Evolutionary conservation across 2,797 vertebrate species (phyloP).

Genomic region (Distichodus sexfasciatus): DNA sequence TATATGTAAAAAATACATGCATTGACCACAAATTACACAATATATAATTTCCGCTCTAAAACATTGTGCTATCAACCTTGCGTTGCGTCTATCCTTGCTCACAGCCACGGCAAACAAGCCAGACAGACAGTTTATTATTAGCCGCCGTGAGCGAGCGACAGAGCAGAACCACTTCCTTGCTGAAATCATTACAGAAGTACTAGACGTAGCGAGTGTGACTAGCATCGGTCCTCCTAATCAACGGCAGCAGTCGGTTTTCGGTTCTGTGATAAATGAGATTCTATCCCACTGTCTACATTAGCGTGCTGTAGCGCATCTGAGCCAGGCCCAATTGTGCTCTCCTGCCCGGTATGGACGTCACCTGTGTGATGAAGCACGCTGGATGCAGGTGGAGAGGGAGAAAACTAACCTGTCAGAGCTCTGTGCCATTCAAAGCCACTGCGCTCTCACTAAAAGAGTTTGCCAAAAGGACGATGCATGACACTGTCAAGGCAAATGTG

Average conservation of each 20-base stretch:
- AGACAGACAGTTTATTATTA: background rate
- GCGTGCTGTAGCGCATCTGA: background rate
- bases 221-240: background rate
- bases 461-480: background rate
- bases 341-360: background rate
- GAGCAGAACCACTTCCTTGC: no score
- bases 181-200: background rate
- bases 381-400: background rate
- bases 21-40: no score
- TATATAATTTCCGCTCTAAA: no score
- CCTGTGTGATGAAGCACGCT: background rate
- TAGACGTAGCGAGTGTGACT: background rate
- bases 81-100: background rate
- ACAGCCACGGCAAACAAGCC: background rate
- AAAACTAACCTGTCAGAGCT: slow-evolving; percentile 1
- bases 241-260: background rate
- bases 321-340: background rate
- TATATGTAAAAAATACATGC: no score
- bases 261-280: background rate
- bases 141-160: background rate
- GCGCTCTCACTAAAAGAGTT: background rate
- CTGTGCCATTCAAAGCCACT: background rate
- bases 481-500: background rate
- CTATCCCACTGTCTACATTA: slow-evolving; percentile 1
- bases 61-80: no score